Conservation (phyloP, 2,113 vertebrate species). For the Panthera leo region DNA sequence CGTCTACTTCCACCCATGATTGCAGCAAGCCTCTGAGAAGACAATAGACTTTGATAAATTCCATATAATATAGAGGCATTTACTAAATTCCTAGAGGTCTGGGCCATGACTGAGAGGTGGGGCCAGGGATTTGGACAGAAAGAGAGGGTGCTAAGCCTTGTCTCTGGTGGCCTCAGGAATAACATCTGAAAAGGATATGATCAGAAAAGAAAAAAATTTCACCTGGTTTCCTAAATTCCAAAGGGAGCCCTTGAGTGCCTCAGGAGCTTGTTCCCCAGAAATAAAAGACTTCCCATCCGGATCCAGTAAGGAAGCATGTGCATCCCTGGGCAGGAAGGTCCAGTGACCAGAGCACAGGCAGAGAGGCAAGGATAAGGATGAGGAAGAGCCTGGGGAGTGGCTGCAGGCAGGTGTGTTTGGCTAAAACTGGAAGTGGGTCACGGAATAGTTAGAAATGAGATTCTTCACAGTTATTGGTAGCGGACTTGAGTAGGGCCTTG, state of each 20-base stretch:
- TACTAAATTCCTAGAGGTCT: background rate
- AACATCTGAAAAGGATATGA: background rate
- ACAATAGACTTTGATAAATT: background rate
- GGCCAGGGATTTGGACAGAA: background rate
- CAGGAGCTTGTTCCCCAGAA: background rate
- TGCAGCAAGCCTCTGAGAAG: background rate
- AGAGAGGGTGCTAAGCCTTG: background rate
- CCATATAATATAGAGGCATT: background rate
- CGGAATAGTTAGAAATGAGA: background rate
- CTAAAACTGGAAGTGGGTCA: background rate
- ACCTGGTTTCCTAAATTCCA: background rate
- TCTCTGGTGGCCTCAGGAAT: background rate
- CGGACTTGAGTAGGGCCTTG: background rate
- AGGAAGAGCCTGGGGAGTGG: background rate
- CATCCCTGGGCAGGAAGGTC: background rate
- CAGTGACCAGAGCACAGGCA: background rate
- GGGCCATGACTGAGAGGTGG: background rate
- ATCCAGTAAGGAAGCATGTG: background rate
- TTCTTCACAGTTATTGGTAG: background rate
- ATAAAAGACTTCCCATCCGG: background rate
- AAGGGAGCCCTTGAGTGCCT: background rate
- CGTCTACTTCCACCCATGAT: background rate
- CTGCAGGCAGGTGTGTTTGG: background rate
- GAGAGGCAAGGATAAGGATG: background rate
- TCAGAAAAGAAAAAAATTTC: background rate